These are phyloP conservation scores for Brachionus sp. DNA, from an alignment of 1,140 invertebrate genomes.

Conservation along the genomic window DNA sequence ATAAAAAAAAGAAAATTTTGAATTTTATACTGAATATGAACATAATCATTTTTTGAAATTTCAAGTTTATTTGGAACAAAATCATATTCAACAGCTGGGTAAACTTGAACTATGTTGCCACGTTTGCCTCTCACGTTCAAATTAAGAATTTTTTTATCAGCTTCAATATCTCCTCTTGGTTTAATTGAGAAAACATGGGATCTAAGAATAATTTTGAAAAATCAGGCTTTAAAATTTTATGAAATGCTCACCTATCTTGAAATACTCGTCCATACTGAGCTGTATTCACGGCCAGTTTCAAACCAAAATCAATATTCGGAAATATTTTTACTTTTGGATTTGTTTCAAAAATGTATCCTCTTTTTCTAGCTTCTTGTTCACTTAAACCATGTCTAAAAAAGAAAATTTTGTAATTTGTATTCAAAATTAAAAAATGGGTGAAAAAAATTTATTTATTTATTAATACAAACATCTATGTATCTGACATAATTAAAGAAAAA, in stretches of 20 bases:
- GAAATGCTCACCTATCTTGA: slow-evolving; percentile 52
- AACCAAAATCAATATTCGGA: slow-evolving; percentile 49
- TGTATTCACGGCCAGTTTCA: slow-evolving; percentile 56
- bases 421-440: slow-evolving; percentile 47
- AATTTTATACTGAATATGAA: slow-evolving; percentile 54
- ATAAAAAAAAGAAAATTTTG: slow-evolving; percentile 54
- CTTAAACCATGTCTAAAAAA: neutral
- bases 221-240: neutral
- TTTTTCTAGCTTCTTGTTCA: slow-evolving; percentile 47
- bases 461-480: too few species aligned
- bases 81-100: slow-evolving; percentile 57
- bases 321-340: slow-evolving; percentile 56
- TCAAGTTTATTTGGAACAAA: slow-evolving; percentile 50
- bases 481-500: too few species aligned
- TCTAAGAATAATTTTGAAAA: neutral
- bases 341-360: slow-evolving; percentile 56
- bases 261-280: slow-evolving; percentile 57
- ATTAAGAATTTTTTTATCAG: slow-evolving; percentile 27
- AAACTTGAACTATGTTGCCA: slow-evolving; percentile 47
- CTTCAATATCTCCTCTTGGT: neutral
- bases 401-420: neutral
- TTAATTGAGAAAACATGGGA: neutral
- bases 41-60: slow-evolving; percentile 50
- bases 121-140: slow-evolving; percentile 45
- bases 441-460: too few species aligned